These are phyloP conservation scores for Notiomystis cincta DNA, from an alignment of 2,113 vertebrate species.

Conservation along the genomic window DNA sequence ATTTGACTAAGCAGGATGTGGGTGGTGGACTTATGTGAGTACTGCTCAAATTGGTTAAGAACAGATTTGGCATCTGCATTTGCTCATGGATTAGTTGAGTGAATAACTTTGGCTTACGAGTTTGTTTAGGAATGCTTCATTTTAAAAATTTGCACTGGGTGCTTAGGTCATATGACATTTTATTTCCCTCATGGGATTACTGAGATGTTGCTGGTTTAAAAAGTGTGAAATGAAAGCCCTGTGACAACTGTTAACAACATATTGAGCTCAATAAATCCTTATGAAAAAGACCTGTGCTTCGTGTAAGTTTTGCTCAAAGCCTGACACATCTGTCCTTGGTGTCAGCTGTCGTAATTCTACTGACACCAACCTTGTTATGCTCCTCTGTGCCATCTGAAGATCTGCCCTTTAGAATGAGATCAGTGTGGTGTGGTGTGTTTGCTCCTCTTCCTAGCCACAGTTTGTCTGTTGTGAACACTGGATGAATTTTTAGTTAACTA, in stretches of 20 bases:
- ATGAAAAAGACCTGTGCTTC: background rate
- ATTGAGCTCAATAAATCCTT: background rate
- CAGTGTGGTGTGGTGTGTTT: background rate
- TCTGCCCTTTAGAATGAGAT: background rate
- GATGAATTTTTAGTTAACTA: background rate
- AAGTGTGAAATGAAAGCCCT: background rate
- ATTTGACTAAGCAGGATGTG: conserved; percentile 10
- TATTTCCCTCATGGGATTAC: background rate
- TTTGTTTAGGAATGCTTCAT: background rate
- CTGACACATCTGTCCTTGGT: background rate
- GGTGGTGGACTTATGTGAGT: background rate
- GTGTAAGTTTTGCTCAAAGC: background rate
- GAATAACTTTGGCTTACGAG: background rate
- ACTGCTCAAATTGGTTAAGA: background rate
- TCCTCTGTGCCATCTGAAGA: background rate
- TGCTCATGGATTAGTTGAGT: background rate
- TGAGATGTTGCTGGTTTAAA: background rate
- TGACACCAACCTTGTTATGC: background rate
- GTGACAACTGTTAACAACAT: background rate
- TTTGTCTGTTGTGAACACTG: background rate
- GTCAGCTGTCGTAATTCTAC: background rate
- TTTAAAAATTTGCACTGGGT: background rate
- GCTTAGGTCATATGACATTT: background rate
- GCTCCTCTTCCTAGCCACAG: background rate
- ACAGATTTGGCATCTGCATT: background rate